phyloP scores from a whole-genome alignment of 2,113 vertebrate genomes.

The Phoxinus phoxinus region DNA sequence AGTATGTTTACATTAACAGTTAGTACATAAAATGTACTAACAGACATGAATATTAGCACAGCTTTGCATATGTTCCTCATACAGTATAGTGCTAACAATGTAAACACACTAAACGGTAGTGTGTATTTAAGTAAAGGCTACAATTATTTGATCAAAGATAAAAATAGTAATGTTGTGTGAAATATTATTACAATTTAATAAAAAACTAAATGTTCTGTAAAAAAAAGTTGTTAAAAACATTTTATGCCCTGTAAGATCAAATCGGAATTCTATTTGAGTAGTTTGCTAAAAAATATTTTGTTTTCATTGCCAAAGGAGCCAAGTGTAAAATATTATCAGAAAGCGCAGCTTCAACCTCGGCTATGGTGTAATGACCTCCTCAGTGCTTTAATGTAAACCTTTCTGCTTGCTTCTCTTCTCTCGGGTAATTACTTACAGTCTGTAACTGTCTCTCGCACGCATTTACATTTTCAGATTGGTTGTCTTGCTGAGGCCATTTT shows the following conservation, averaged over 20 bases:
- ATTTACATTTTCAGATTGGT: slow-evolving; percentile 75
- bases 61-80: not conserved
- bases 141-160: too few relatives aligned
- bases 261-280: slow-evolving; percentile 13
- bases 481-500: slow-evolving; percentile 77
- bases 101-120: too few relatives aligned
- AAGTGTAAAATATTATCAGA: not conserved
- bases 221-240: too few relatives aligned
- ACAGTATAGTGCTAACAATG: not conserved
- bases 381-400: slow-evolving; percentile 76
- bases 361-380: slow-evolving; percentile 80
- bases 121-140: not conserved
- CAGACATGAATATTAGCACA: not conserved
- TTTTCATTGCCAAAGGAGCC: not conserved
- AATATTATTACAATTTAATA: too few relatives aligned
- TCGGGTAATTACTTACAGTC: slow-evolving; percentile 73
- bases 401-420: slow-evolving; percentile 59
- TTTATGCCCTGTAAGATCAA: not conserved
- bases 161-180: too few relatives aligned
- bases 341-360: slow-evolving; percentile 33
- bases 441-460: slow-evolving; percentile 68
- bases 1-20: not conserved
- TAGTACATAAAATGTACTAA: not conserved
- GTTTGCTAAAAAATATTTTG: not conserved
- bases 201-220: too few relatives aligned